Percentiles rank a stretch among this genome's conserved stretches.
Evolutionary conservation across 1,140 invertebrate genomes (phyloP).

Genomic region (Zaprionus camerounensis): DNA sequence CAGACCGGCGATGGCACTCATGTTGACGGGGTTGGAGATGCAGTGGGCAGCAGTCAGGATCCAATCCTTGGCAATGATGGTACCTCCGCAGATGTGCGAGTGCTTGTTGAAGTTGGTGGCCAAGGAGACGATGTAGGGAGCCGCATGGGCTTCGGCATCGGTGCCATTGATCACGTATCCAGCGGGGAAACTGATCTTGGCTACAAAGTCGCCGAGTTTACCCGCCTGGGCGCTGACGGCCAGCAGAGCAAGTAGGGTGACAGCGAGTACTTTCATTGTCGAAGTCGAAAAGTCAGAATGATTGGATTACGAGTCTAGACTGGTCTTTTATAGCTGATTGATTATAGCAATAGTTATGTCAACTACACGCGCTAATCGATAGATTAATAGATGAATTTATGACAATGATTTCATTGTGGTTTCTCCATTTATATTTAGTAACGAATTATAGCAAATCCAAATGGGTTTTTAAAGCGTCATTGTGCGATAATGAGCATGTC

Average conservation of each 20-base stretch:
- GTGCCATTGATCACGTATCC: constrained; percentile 80
- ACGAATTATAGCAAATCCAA: constrained; percentile 18
- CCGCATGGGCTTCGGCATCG: constrained; percentile 67
- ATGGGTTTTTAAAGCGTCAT: constrained; percentile 26
- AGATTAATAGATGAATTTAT: constrained; percentile 69
- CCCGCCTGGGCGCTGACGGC: constrained; percentile 55
- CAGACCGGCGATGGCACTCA: constrained; percentile 75
- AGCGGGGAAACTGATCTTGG: constrained; percentile 69
- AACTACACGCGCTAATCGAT: constrained; percentile 8
- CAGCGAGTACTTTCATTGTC: constrained; percentile 72
- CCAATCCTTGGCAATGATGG: constrained; percentile 70
- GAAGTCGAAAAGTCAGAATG: constrained; percentile 15
- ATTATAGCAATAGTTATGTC: background rate
- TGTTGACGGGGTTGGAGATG: constrained; percentile 50
- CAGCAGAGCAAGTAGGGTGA: constrained; percentile 59
- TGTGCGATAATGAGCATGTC: constrained; percentile 29
- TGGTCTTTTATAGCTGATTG: constrained; percentile 50
- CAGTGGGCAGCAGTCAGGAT: constrained; percentile 79
- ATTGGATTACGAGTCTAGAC: background rate
- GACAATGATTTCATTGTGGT: constrained; percentile 43
- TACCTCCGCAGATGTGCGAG: constrained; percentile 77
- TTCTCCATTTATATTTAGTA: constrained; percentile 32
- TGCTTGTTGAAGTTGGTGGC: constrained; percentile 48
- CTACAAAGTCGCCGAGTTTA: constrained; percentile 43
- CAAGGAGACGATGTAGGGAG: constrained; percentile 81